Evolutionary conservation across 2,113 vertebrate species (phyloP).

Genomic region (Chaetodon trifascialis): DNA sequence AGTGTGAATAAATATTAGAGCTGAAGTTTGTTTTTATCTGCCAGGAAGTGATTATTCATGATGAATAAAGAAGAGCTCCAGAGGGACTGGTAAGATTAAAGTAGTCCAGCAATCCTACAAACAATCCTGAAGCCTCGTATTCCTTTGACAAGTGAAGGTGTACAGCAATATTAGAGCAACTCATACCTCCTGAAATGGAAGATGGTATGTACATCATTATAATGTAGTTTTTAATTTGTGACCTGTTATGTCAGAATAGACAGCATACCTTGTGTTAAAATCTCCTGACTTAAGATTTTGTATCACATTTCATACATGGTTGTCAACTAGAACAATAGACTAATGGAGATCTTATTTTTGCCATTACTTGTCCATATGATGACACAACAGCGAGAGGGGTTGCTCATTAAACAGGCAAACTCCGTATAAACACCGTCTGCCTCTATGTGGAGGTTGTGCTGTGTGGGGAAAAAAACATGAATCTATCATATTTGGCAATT

Average conservation of each 20-base stretch:
- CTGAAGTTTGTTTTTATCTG: conserved; percentile 30
- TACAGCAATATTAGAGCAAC: not conserved
- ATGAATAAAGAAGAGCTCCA: conserved; percentile 30
- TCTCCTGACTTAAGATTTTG: not conserved
- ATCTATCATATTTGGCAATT: too few species aligned
- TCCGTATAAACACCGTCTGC: not conserved
- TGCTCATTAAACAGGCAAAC: not conserved
- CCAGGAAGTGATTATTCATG: conserved; percentile 23
- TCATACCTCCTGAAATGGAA: not conserved
- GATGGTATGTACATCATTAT: not conserved
- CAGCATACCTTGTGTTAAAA: not conserved
- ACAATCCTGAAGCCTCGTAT: conserved; percentile 12
- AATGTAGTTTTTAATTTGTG: not conserved
- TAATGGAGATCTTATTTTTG: not conserved
- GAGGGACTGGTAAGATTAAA: not conserved
- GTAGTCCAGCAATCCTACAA: conserved; percentile 11
- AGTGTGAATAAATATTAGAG: conserved; percentile 17
- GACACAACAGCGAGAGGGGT: not conserved
- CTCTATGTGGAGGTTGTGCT: too few species aligned
- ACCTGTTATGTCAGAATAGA: not conserved
- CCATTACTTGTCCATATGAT: not conserved
- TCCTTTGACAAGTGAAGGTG: conserved; percentile 8
- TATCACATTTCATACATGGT: too few species aligned
- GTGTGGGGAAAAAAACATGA: not conserved
- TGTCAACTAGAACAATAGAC: too few species aligned